phyloP scores from a whole-genome alignment of 2,113 vertebrate species.

The Chrysochloris asiatica region DNA sequence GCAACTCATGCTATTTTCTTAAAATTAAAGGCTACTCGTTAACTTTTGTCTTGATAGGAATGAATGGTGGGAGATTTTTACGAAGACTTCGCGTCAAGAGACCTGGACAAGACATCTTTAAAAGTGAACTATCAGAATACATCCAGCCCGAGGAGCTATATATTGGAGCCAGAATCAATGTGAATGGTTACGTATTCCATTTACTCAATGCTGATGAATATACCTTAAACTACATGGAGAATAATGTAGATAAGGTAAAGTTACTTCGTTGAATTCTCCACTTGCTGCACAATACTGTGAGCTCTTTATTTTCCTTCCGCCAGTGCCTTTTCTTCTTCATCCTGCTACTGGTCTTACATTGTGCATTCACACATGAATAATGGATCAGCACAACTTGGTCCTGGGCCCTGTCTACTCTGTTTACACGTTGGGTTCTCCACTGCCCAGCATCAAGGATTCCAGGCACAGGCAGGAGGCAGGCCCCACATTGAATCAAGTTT shows the following conservation, averaged over 20 bases:
- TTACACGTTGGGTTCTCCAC: slow-evolving; percentile 19
- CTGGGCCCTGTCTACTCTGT: slow-evolving; percentile 53
- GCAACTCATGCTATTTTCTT: slow-evolving; percentile 32
- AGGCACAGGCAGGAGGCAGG: slow-evolving; percentile 64
- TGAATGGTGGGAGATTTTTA: slow-evolving; percentile 91
- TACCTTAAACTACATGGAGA: slow-evolving; percentile 93
- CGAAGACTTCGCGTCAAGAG: slow-evolving; percentile 90
- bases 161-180: slow-evolving; percentile 88
- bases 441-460: slow-evolving; percentile 68
- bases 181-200: slow-evolving; percentile 88
- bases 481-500: slow-evolving; percentile 65
- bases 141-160: slow-evolving; percentile 90
- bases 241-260: slow-evolving; percentile 89
- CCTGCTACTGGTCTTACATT: slow-evolving; percentile 63
- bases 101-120: slow-evolving; percentile 91
- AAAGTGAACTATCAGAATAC: slow-evolving; percentile 89
- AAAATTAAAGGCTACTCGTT: slow-evolving; percentile 72
- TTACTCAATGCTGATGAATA: slow-evolving; percentile 93
- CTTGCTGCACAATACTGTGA: not conserved
- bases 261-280: slow-evolving; percentile 60
- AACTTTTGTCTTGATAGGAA: slow-evolving; percentile 82
- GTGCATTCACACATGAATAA: slow-evolving; percentile 72
- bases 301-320: slow-evolving; percentile 58
- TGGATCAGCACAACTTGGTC: slow-evolving; percentile 65
- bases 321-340: slow-evolving; percentile 54